phyloP scores from a whole-genome alignment of 2,888 invertebrate species.

The Eugnorisma glareosa region DNA sequence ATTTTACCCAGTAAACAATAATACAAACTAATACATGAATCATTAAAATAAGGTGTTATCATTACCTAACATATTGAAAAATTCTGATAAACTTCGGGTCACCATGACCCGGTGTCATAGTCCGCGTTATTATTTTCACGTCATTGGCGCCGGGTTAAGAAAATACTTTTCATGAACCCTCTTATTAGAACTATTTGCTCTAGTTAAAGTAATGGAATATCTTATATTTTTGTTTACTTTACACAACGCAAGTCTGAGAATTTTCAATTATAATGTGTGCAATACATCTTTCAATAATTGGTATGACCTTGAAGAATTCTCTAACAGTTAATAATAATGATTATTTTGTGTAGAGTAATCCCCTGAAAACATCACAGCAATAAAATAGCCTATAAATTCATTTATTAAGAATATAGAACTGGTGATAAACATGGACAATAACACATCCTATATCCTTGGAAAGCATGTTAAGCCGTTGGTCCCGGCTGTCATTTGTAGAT shows the following conservation, averaged over 20 bases:
- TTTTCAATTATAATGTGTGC: background rate
- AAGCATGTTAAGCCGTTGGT: too few species aligned
- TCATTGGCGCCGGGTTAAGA: too few species aligned
- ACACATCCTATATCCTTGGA: too few species aligned
- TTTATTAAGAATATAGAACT: background rate
- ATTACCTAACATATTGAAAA: too few species aligned
- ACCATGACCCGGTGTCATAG: too few species aligned
- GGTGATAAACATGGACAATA: background rate
- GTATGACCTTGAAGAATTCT: background rate
- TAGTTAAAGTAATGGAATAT: background rate
- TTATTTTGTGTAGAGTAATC: background rate
- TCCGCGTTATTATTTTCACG: too few species aligned
- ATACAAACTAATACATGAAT: too few species aligned
- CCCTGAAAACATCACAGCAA: fast-evolving
- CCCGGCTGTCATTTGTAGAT: too few species aligned
- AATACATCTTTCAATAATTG: background rate
- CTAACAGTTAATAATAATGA: background rate
- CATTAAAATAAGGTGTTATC: too few species aligned
- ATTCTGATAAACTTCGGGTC: too few species aligned
- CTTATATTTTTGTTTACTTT: background rate
- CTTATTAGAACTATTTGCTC: background rate
- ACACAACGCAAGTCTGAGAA: background rate
- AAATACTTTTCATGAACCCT: background rate
- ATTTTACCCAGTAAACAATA: too few species aligned
- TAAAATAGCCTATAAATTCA: background rate